phyloP scores from a whole-genome alignment of 2,113 vertebrate genomes.

The Rhinolophus sinicus region DNA sequence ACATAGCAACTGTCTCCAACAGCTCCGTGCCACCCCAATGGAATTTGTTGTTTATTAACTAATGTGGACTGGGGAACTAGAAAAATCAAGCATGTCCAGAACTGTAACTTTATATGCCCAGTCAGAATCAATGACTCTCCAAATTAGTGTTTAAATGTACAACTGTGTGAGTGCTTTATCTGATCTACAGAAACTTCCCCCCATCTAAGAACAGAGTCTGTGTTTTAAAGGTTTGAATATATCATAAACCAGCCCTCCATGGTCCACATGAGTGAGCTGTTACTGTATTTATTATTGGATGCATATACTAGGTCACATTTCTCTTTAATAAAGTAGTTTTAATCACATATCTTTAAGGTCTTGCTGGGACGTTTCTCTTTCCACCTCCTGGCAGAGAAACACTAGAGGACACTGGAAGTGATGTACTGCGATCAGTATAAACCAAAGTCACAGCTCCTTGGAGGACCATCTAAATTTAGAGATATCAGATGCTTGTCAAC shows the following conservation, averaged over 20 bases:
- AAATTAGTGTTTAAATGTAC: not conserved
- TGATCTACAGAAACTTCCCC: not conserved
- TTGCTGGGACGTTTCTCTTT: constrained; percentile 7
- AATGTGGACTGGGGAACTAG: not conserved
- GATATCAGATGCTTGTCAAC: not conserved
- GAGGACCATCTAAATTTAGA: not conserved
- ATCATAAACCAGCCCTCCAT: constrained; percentile 1
- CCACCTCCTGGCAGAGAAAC: not conserved
- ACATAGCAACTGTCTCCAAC: not conserved
- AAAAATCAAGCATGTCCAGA: not conserved
- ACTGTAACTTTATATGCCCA: not conserved
- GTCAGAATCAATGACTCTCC: not conserved
- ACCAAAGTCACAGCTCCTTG: not conserved
- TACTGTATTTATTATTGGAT: not conserved
- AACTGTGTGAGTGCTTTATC: not conserved
- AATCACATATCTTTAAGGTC: not conserved
- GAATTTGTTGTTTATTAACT: not conserved
- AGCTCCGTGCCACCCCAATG: not conserved
- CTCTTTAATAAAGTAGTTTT: constrained; percentile 34
- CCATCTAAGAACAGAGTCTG: not conserved
- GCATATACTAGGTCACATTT: not conserved
- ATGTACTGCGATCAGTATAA: not conserved
- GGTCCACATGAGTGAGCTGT: not conserved
- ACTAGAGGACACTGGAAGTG: not conserved
- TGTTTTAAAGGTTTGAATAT: not conserved